Base-by-base conservation (phyloP, 2,888 invertebrate species). In the Caenorhabditis sinica region DNA sequence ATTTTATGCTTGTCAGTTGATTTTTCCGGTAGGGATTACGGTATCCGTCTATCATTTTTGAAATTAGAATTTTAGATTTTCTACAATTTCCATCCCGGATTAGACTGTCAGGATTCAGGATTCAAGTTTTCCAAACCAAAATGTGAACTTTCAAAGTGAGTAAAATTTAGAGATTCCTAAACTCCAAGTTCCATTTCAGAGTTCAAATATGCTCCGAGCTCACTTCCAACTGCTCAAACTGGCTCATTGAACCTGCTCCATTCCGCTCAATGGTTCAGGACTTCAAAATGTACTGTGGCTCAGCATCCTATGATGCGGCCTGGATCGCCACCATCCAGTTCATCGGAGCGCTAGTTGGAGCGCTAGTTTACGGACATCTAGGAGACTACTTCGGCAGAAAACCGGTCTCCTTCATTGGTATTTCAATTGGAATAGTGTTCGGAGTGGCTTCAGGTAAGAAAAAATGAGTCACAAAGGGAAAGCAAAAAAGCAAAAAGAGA, bases 281-380 rank as follows among this genome's bases (percentile, higher is more conserved):
- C 40, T 88, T 88, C 33, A 43, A 83, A 45, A 83, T 88, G 76
- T 82, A 69, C n/a, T 88, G 88, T 65, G 86, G 83, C 6, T 61
- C 66, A 0, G 60, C 68, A 1, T 85, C 87, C 1, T 88, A 88
- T 43, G 81, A 88, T 61, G 85, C 88, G n/a, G 87, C 88, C 0
- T 80, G 82, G 86, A 85, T 87, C 20, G 83, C 88, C 43, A 88
- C 88, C 1, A 83, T 86, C 25, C 88, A 89, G 61, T 89, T 89
- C 72, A 58, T 87, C 28, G 89, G 89, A 15, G 88, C 88, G 4
- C 79, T 89, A 5, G 72, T 87, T 28, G 89, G 89, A 43, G 83
- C 89, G 15, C 28, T 89, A 3, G 60, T 74, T 63, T 89, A 86
- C 40, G 89, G 89, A 11, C 87, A 87, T 71, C 33, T 88, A 43